These are phyloP conservation scores for Drosophila flavopinicola DNA, from an alignment of 2,888 invertebrate genomes.

Conservation along the genomic window DNA sequence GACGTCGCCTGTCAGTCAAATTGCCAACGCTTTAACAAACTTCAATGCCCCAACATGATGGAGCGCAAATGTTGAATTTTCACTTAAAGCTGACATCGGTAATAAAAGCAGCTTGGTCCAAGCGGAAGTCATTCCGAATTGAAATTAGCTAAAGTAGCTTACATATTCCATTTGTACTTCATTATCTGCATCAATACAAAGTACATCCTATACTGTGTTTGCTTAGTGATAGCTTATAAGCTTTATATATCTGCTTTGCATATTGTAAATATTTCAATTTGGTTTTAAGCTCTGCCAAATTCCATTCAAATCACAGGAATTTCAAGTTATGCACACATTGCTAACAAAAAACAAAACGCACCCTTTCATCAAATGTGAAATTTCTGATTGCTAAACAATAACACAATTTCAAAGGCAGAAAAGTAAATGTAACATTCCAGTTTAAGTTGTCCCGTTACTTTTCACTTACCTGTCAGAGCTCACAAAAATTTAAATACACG, in stretches of 20 bases:
- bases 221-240: no score
- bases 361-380: not conserved
- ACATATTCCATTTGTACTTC: not conserved
- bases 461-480: not conserved
- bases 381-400: not conserved
- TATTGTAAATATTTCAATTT: not conserved
- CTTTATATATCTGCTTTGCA: no score
- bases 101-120: not conserved
- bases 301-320: not conserved
- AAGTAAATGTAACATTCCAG: not conserved
- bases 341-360: not conserved
- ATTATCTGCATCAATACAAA: no score
- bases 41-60: slow-evolving; percentile 7
- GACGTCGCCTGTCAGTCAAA: slow-evolving; percentile 55
- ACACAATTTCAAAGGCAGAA: not conserved
- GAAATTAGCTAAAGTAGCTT: not conserved
- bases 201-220: no score
- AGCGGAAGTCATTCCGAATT: not conserved
- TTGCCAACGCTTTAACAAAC: slow-evolving; percentile 31
- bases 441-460: not conserved
- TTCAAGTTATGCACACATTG: not conserved
- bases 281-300: not conserved
- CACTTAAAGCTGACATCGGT: not conserved
- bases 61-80: not conserved
- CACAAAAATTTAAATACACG: not conserved